These are phyloP conservation scores for Epirrhoe alternata DNA, from an alignment of 2,888 invertebrate genomes.

Conservation along the genomic window DNA sequence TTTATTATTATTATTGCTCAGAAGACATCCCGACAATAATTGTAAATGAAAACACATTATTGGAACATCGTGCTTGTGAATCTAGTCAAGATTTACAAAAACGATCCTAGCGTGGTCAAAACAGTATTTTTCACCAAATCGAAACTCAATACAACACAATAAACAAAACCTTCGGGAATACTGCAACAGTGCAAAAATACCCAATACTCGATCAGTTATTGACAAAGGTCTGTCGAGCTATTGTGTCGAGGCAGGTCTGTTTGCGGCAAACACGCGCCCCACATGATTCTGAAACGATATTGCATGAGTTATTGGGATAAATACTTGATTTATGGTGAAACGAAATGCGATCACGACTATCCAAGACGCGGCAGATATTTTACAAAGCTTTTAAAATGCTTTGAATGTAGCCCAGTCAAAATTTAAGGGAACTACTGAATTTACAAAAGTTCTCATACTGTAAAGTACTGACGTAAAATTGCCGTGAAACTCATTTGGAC, in stretches of 20 bases:
- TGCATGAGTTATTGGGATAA: slow-evolving; percentile 26
- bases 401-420: too few species aligned
- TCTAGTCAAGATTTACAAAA: background rate
- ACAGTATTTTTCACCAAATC: background rate
- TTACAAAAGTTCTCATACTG: too few species aligned
- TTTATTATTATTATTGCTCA: too few species aligned
- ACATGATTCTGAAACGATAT: slow-evolving; percentile 39
- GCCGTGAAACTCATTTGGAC: too few species aligned
- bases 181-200: slow-evolving; percentile 30
- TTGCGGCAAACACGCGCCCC: slow-evolving; percentile 53
- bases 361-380: too few species aligned
- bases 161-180: slow-evolving; percentile 10
- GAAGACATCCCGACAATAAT: too few species aligned
- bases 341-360: too few species aligned
- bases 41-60: too few species aligned
- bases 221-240: slow-evolving; percentile 50
- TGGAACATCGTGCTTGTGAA: background rate
- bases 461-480: too few species aligned
- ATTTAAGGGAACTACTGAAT: too few species aligned
- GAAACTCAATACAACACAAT: slow-evolving; percentile 5
- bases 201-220: slow-evolving; percentile 37
- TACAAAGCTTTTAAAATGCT: too few species aligned
- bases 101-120: background rate
- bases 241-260: slow-evolving; percentile 53
- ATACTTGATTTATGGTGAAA: slow-evolving; percentile 10